Conservation (phyloP, 2,797 vertebrate species). For the Eidolon dupreanum region DNA sequence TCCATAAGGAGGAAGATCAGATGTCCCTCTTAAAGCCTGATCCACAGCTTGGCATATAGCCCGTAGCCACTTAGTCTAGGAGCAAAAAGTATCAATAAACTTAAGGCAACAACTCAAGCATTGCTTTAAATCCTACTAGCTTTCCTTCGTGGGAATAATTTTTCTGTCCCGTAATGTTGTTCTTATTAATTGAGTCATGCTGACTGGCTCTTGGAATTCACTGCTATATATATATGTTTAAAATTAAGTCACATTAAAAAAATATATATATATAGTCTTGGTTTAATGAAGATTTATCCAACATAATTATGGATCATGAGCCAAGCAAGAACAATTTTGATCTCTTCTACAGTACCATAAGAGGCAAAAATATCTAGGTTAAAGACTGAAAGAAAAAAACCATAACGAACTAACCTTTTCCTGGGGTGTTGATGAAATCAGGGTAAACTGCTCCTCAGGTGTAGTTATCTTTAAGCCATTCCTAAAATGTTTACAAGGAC, state of each 20-base stretch:
- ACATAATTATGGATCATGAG: neutral
- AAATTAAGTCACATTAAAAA: constrained; percentile 27
- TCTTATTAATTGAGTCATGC: neutral
- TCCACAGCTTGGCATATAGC: constrained; percentile 97
- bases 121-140: neutral
- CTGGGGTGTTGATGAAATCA: constrained; percentile 92
- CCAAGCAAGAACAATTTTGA: constrained; percentile 1
- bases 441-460: constrained; percentile 95
- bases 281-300: constrained; percentile 33
- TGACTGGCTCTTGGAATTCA: neutral
- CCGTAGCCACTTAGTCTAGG: constrained; percentile 96
- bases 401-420: constrained; percentile 91
- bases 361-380: neutral
- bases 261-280: neutral
- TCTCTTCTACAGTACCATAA: constrained; percentile 17
- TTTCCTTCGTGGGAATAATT: neutral
- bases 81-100: neutral
- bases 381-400: neutral
- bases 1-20: constrained; percentile 82
- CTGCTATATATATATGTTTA: neutral
- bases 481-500: constrained; percentile 80
- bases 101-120: neutral
- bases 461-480: constrained; percentile 95
- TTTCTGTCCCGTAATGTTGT: neutral
- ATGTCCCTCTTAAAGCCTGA: constrained; percentile 89